phyloP scores from a whole-genome alignment of 1,140 invertebrate species.

The Solenopsis fugax region DNA sequence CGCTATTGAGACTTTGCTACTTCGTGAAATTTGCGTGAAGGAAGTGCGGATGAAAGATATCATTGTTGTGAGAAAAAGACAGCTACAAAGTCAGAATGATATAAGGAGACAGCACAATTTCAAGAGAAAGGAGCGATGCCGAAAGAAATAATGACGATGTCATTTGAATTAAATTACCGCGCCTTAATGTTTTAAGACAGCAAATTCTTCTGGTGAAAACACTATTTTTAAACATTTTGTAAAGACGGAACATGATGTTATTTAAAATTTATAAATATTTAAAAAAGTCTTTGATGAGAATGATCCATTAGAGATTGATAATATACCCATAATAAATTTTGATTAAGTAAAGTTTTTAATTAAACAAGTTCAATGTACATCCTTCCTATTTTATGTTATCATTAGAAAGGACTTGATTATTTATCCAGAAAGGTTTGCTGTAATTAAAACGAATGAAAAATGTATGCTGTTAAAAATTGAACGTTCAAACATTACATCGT shows the following conservation, averaged over 20 bases:
- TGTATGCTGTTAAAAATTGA: background rate
- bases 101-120: slow-evolving; percentile 5
- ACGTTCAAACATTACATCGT: background rate
- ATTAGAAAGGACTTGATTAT: too few relatives aligned
- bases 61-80: background rate
- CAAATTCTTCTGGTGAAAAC: background rate
- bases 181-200: background rate
- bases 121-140: background rate
- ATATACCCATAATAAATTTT: background rate
- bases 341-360: background rate
- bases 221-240: background rate
- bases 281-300: slow-evolving; percentile 9
- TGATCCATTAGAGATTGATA: background rate
- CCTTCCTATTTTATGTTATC: background rate
- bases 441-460: slow-evolving; percentile 28
- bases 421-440: background rate
- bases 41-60: slow-evolving; percentile 34
- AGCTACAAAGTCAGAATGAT: slow-evolving; percentile 15
- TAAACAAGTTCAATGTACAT: slow-evolving; percentile 4
- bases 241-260: background rate
- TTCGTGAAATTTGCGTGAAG: slow-evolving; percentile 17
- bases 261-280: slow-evolving; percentile 5
- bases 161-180: slow-evolving; percentile 22
- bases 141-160: background rate
- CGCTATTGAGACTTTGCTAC: slow-evolving; percentile 37